Conservation (phyloP, 2,113 vertebrate genomes). For the Apeltes quadracus region DNA sequence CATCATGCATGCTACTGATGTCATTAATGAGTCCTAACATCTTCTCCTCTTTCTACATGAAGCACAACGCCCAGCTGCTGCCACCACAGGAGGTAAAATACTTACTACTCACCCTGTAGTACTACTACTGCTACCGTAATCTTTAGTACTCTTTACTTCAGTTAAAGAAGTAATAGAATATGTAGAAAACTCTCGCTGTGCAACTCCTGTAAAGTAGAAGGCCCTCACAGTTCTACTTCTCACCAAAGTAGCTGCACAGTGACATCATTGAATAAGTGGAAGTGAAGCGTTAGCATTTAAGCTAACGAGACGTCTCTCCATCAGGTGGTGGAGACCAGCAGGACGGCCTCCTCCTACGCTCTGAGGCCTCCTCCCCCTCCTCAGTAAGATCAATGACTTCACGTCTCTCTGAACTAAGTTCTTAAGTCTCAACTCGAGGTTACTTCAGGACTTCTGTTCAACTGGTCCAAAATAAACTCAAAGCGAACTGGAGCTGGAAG, state of each 20-base stretch:
- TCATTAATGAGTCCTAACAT: background rate
- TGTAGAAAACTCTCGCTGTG: no score
- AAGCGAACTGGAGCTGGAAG: no score
- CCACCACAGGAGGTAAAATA: conserved; percentile 77
- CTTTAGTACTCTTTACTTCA: background rate
- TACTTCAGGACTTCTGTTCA: background rate
- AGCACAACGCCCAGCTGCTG: conserved; percentile 81
- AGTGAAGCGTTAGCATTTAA: no score
- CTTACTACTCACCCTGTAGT: background rate
- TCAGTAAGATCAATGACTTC: background rate
- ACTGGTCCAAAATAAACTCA: background rate
- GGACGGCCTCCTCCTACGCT: background rate
- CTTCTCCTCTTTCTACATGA: conserved; percentile 56
- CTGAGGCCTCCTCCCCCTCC: conserved; percentile 3
- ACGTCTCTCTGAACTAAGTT: background rate
- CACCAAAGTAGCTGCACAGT: background rate
- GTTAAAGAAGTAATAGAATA: background rate
- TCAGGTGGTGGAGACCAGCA: conserved; percentile 14
- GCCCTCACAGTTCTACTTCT: background rate
- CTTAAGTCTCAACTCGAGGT: no score
- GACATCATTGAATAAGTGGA: background rate
- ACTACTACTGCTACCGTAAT: background rate
- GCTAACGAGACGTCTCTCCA: background rate
- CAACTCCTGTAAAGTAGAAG: no score
- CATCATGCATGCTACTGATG: background rate